Percentiles rank a stretch among this genome's conserved stretches.
phyloP scores from a whole-genome alignment of 2,888 invertebrate species.

The Cartodere bifasciata region DNA sequence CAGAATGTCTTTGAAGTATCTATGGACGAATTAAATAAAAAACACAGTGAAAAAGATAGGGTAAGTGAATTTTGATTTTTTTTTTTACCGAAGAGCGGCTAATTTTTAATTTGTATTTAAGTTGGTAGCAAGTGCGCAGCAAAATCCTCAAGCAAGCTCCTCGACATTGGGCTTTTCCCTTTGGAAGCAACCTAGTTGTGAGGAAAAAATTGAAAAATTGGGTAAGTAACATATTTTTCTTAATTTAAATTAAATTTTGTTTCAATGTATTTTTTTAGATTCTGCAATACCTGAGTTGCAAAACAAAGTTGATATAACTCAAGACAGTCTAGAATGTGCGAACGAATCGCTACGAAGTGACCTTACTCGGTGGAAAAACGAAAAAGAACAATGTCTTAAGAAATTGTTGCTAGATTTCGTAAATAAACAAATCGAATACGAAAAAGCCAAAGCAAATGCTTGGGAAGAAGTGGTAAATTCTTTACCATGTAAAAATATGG shows the following conservation, averaged over 20 bases:
- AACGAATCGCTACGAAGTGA: constrained; percentile 57
- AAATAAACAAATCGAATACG: constrained; percentile 51
- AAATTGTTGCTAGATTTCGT: constrained; percentile 48
- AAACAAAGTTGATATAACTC: constrained; percentile 39
- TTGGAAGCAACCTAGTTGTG: constrained; percentile 47
- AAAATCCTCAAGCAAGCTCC: constrained; percentile 19
- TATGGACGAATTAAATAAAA: constrained; percentile 48
- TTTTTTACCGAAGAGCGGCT: too few relatives aligned
- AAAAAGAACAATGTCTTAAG: constrained; percentile 50
- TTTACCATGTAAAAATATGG: constrained; percentile 11
- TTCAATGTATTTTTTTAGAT: constrained; percentile 29
- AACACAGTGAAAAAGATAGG: constrained; percentile 48
- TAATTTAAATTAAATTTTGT: too few relatives aligned
- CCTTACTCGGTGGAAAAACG: constrained; percentile 51
- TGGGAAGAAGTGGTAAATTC: constrained; percentile 38
- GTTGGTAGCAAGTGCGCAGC: constrained; percentile 24
- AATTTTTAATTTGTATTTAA: constrained; percentile 14
- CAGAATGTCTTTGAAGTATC: constrained; percentile 52
- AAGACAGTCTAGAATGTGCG: constrained; percentile 53
- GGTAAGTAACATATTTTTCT: constrained; percentile 22
- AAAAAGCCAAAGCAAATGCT: constrained; percentile 44
- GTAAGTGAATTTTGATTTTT: constrained; percentile 27
- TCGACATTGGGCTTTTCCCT: constrained; percentile 36
- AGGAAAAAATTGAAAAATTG: constrained; percentile 41
- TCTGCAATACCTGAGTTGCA: constrained; percentile 38